Conservation (phyloP, 2,113 vertebrate species). For the Coreoperca whiteheadi region DNA sequence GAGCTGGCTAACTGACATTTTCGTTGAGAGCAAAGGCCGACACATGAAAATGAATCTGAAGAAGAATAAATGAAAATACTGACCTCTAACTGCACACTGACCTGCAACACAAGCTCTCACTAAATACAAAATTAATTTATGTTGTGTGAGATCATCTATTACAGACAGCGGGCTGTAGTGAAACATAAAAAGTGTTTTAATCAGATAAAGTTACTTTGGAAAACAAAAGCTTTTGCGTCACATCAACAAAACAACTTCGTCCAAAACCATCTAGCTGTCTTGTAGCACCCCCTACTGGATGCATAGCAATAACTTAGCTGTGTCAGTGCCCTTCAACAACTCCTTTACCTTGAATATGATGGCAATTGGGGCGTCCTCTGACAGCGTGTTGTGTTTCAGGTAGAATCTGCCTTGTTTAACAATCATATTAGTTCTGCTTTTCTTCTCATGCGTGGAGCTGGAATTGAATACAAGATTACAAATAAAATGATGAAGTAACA, state of each 20-base stretch:
- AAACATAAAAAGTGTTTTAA: background rate
- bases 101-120: background rate
- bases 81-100: background rate
- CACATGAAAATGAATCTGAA: slow-evolving; percentile 12
- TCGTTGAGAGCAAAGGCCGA: slow-evolving; percentile 13
- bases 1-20: slow-evolving; percentile 73
- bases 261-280: background rate
- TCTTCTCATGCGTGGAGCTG: slow-evolving; percentile 99
- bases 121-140: background rate
- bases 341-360: slow-evolving; percentile 95
- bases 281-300: slow-evolving; percentile 63
- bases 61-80: background rate
- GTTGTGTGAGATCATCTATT: background rate
- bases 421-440: slow-evolving; percentile 97
- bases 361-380: slow-evolving; percentile 97
- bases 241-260: background rate
- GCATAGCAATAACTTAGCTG: background rate
- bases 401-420: slow-evolving; percentile 98
- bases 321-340: background rate
- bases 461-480: slow-evolving; percentile 26
- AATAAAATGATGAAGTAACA: background rate
- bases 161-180: background rate
- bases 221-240: background rate
- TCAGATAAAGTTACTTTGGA: background rate
- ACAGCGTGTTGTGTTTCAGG: slow-evolving; percentile 95